Evolutionary conservation across 2,888 invertebrate species (phyloP), one percentile per base, ranked within the genome.

Genomic region (Neocrepidodera transversa): DNA sequence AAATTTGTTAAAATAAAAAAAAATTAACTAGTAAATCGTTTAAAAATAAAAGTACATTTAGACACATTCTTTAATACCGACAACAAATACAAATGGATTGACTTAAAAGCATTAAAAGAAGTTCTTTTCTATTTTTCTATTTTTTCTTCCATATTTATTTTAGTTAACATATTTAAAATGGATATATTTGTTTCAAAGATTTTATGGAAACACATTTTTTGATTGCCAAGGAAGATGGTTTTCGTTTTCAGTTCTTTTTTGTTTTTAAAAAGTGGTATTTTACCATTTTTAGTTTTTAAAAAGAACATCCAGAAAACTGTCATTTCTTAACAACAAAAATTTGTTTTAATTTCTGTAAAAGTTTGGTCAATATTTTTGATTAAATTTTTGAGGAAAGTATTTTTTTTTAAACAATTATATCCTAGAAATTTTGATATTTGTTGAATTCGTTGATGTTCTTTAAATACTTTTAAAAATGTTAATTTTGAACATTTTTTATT

Each of bases 1-100:
- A 8, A n/a, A n/a, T n/a, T n/a, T n/a, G n/a, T n/a, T n/a, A n/a
- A n/a, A n/a, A n/a, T n/a, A n/a, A n/a, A n/a, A n/a, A n/a, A n/a
- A n/a, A n/a, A n/a, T n/a, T n/a, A n/a, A n/a, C n/a, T n/a, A n/a
- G n/a, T n/a, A n/a, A 35, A 11, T 30, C 14, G 26, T 52, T 36
- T 53, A 23, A 16, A 23, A 30, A 23, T 8, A 35, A 48, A 52
- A 53, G 58, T 59, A 61, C 63, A 61, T 64, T 59, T 61, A 64
- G 63, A 51, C 56, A 42, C 38, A 36, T 14, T 32, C 45, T 42
- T 49, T 59, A 1, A 13, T 28, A 17, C 59, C 20, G 56, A 55
- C 60, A 56, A 52, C 56, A 61, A 61, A 61, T 50, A 40, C 18
- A 58, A 61, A 54, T 53, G 48, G 54, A 23, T 49, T 42, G 10